Conservation (phyloP, 2,888 invertebrate genomes). For the Sinotaia quadrata region DNA sequence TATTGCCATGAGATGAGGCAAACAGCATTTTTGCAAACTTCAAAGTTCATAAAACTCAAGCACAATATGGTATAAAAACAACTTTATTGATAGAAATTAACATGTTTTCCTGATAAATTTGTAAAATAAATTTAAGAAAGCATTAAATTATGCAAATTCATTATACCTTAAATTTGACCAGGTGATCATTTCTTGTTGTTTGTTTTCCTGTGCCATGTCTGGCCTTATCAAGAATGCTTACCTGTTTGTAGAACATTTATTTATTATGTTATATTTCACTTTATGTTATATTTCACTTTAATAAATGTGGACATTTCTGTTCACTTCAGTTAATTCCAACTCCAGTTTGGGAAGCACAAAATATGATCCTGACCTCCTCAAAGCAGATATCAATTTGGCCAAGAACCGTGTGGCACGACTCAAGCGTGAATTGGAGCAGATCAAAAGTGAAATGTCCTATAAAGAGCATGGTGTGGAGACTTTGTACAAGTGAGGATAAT, state of each 20-base stretch:
- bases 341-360: constrained; percentile 80
- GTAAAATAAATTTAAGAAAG: no score
- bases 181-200: no score
- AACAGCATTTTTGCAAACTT: no score
- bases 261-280: not conserved
- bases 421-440: constrained; percentile 91
- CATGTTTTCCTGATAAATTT: no score
- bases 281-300: not conserved
- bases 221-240: no score
- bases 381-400: constrained; percentile 92
- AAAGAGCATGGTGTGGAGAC: constrained; percentile 95
- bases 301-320: not conserved
- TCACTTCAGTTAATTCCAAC: constrained; percentile 66
- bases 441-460: constrained; percentile 90
- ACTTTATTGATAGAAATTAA: no score
- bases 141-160: no score
- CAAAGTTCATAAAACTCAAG: no score
- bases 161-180: no score
- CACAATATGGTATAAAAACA: no score
- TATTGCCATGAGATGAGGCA: no score
- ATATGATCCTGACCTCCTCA: constrained; percentile 93
- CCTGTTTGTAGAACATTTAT: not conserved
- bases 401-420: constrained; percentile 89
- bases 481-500: constrained; percentile 88
- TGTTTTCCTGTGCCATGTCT: no score